These are phyloP conservation scores for Chromoteleia sp. DNA, from an alignment of 2,888 invertebrate genomes.

Conservation along the genomic window DNA sequence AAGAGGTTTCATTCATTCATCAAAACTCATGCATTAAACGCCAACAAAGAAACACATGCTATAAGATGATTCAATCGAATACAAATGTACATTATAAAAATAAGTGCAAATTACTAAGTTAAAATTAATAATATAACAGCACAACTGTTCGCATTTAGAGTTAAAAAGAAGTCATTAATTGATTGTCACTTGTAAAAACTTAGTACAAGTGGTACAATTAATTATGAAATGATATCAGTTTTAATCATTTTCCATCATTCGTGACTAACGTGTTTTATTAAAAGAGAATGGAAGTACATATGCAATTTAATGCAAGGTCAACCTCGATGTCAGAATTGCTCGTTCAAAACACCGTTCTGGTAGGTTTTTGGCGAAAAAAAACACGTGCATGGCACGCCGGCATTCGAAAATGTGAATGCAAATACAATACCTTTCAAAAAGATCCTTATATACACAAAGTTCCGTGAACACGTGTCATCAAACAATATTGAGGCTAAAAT, in stretches of 20 bases:
- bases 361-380: constrained; percentile 39
- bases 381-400: constrained; percentile 34
- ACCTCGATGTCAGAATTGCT: constrained; percentile 15
- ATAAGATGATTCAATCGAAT: neutral
- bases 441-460: constrained; percentile 77
- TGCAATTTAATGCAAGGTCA: constrained; percentile 15
- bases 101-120: neutral
- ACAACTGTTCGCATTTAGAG: neutral
- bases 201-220: no score
- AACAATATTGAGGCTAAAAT: constrained; percentile 73
- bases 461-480: constrained; percentile 77
- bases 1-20: neutral
- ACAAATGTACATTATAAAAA: neutral
- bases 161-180: no score
- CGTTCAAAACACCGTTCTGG: constrained; percentile 42
- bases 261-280: neutral
- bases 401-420: constrained; percentile 38
- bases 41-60: neutral
- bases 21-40: neutral
- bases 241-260: no score
- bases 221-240: no score
- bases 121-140: neutral
- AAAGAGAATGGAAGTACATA: neutral
- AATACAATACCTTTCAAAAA: constrained; percentile 77
- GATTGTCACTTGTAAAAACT: no score